These are phyloP conservation scores for Poecilia velifera DNA, from an alignment of 2,797 vertebrate species.

Conservation along the genomic window DNA sequence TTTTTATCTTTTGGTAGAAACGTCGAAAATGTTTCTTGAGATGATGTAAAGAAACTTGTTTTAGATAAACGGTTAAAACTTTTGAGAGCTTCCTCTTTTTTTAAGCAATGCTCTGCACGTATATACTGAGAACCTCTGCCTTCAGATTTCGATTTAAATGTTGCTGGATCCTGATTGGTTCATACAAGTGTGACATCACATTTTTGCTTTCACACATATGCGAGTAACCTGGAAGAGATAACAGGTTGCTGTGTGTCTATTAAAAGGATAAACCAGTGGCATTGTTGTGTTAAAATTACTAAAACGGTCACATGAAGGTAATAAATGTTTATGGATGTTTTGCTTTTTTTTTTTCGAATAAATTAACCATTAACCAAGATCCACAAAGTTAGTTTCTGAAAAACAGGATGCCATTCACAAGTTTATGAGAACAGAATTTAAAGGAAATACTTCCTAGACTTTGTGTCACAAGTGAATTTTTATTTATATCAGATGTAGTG, in stretches of 20 bases:
- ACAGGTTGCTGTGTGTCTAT: too few species aligned
- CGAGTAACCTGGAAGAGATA: background rate
- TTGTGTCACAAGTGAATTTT: background rate
- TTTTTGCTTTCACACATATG: background rate
- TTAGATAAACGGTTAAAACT: background rate
- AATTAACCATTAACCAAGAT: background rate
- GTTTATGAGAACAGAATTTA: background rate
- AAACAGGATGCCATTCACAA: background rate
- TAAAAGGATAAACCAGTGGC: background rate
- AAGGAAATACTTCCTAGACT: background rate
- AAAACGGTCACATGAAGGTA: too few species aligned
- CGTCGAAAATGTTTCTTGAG: background rate
- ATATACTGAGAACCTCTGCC: background rate
- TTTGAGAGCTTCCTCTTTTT: constrained; percentile 1
- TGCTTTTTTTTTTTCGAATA: background rate
- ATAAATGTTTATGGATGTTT: too few species aligned
- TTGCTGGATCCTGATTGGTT: constrained; percentile 5
- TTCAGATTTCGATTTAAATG: background rate
- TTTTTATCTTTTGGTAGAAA: background rate
- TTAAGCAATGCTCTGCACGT: background rate
- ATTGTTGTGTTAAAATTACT: background rate
- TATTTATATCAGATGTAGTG: background rate
- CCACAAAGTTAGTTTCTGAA: background rate
- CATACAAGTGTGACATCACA: background rate
- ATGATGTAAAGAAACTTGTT: background rate